Evolutionary conservation across 2,797 vertebrate species (phyloP).

Genomic region (Moxostoma hubbsi): DNA sequence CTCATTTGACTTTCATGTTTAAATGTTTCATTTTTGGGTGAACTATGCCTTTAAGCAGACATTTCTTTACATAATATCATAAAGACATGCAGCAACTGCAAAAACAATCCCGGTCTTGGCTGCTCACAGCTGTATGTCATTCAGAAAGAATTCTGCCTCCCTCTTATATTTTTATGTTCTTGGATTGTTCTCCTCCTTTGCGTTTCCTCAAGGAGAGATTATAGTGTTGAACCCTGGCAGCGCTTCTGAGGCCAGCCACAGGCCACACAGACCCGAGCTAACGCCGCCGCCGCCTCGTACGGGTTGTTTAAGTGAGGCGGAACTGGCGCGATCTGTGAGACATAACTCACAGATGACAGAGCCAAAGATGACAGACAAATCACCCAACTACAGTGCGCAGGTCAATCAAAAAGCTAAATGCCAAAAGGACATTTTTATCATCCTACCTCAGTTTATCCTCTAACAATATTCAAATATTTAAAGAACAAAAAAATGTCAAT

Average conservation of each 20-base stretch:
- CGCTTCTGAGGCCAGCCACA: conserved; percentile 1
- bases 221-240: conserved; percentile 27
- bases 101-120: conserved; percentile 28
- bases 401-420: conserved; percentile 18
- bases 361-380: conserved; percentile 41
- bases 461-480: too few relatives aligned
- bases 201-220: conserved; percentile 37
- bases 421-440: neutral
- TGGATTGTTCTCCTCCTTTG: conserved; percentile 30
- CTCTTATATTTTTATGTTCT: conserved; percentile 15
- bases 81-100: conserved; percentile 35
- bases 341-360: neutral
- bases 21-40: too few relatives aligned
- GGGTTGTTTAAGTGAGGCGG: neutral
- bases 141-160: conserved; percentile 36
- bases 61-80: neutral
- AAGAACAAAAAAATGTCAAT: neutral
- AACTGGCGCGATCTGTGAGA: neutral
- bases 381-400: neutral
- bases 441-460: neutral
- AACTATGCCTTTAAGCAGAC: neutral
- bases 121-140: conserved; percentile 9
- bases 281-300: neutral
- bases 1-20: too few relatives aligned
- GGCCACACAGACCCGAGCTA: conserved; percentile 47